Evolutionary conservation across 2,113 vertebrate genomes (phyloP).

Genomic region (Anhinga rufa): DNA sequence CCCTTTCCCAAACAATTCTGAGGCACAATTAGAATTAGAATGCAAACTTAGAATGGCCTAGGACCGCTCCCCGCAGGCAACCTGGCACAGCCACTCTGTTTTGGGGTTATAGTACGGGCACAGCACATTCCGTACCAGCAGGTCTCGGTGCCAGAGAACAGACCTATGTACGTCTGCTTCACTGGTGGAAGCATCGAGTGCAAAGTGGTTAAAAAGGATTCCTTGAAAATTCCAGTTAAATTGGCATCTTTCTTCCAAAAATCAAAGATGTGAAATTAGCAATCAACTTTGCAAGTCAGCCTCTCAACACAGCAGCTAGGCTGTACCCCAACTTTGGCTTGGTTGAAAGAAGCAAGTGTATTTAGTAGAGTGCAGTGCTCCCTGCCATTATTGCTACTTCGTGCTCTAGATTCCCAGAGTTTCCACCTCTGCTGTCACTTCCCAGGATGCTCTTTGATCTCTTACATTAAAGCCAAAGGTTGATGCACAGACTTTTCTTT

Average conservation of each 20-base stretch:
- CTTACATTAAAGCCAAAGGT: conserved; percentile 73
- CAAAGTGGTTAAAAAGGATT: neutral
- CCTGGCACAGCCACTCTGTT: neutral
- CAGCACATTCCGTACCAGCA: neutral
- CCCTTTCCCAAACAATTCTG: neutral
- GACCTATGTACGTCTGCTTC: neutral
- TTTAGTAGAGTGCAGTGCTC: accelerated
- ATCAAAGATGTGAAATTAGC: neutral
- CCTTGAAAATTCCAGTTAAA: neutral
- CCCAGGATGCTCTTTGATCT: neutral
- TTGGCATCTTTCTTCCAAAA: neutral
- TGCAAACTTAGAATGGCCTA: neutral
- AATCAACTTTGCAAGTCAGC: neutral
- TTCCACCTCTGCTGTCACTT: neutral
- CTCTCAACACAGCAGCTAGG: neutral
- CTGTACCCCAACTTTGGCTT: accelerated
- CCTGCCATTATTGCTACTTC: neutral
- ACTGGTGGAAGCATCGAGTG: accelerated
- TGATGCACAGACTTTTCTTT: conserved; percentile 19
- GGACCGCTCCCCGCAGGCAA: neutral
- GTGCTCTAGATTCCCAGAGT: neutral
- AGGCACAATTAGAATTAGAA: neutral
- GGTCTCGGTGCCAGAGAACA: neutral
- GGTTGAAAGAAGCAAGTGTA: neutral
- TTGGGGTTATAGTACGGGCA: neutral